Evolutionary conservation across 2,888 invertebrate genomes (phyloP), one percentile per base, ranked within the genome.

Genomic region (Apeira syringaria): DNA sequence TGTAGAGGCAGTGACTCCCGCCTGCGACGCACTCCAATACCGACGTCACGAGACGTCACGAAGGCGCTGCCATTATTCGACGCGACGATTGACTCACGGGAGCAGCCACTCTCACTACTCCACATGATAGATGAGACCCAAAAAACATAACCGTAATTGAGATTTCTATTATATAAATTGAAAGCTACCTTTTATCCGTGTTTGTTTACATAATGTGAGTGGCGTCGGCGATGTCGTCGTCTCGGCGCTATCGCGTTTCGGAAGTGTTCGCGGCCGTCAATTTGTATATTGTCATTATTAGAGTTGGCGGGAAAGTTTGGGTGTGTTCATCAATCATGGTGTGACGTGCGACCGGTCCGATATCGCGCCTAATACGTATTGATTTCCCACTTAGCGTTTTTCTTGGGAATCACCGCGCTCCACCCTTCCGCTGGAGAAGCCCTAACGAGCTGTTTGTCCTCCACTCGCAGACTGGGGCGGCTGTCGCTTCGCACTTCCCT

Each of bases 201-300:
- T 85, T 83, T 87, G 88, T 87, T 81, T 86, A 80, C 78, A 82
- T 86, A 86, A 85, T 84, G 80, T 84, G 77, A 88, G 86, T 87
- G 86, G 81, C 66, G 76, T 47, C 42, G 64, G 54, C 56, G 61
- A 50, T 38, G 45, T 35, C 20, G 44, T 64, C 70, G 46, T 63
- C 70, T 63, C 68, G 62, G 61, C 63, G 74, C 78, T 84, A 88
- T 86, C 87, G 80, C 78, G 71, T 88, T 85, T 84, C 87, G 84
- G 76, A 84, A 83, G 80, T 78, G 74, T 67, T 72, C 69, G 73
- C 80, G 84, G 85, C 80, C 82, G 80, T 86, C 87, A 88, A 89
- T 89, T 89, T 89, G 89, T 89, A 85, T 88, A 89, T 89, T 88
- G 88, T 89, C 89, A 88, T 88, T 87, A 87, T 88, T 82, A 84